Evolutionary conservation across 2,113 vertebrate genomes (phyloP).

Genomic region (Phalacrocorax pelagicus): DNA sequence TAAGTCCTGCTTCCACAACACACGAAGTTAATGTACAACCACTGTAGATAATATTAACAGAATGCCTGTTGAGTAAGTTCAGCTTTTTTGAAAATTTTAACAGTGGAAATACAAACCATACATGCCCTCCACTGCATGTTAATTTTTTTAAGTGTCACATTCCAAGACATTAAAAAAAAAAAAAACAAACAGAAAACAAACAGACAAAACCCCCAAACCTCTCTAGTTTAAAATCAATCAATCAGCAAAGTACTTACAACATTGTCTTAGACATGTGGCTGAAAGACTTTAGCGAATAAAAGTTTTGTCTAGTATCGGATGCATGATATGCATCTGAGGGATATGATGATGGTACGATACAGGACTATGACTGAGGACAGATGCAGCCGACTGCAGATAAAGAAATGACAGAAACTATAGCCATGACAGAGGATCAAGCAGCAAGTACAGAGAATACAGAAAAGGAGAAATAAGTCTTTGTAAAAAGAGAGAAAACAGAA

Average conservation of each 20-base stretch:
- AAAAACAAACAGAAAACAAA: no score
- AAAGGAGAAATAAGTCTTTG: background rate
- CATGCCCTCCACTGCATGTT: background rate
- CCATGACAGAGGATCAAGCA: background rate
- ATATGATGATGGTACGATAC: fast-evolving
- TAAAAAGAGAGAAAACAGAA: background rate
- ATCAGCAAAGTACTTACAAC: background rate
- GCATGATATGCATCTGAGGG: background rate
- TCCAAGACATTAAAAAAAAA: background rate
- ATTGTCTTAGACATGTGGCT: background rate
- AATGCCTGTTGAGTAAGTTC: background rate
- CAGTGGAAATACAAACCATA: background rate
- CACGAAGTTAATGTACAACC: background rate
- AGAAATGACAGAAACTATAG: background rate
- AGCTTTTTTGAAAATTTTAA: background rate
- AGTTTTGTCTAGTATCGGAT: background rate
- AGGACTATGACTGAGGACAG: background rate
- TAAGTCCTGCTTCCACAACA: background rate
- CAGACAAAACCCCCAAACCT: no score
- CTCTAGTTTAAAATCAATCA: background rate
- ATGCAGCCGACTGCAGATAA: background rate
- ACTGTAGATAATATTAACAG: background rate
- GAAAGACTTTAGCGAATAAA: background rate
- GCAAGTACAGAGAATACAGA: background rate
- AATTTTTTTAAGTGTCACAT: background rate